These are phyloP conservation scores for Piscicola geometra DNA, from an alignment of 2,888 invertebrate species.

Conservation along the genomic window DNA sequence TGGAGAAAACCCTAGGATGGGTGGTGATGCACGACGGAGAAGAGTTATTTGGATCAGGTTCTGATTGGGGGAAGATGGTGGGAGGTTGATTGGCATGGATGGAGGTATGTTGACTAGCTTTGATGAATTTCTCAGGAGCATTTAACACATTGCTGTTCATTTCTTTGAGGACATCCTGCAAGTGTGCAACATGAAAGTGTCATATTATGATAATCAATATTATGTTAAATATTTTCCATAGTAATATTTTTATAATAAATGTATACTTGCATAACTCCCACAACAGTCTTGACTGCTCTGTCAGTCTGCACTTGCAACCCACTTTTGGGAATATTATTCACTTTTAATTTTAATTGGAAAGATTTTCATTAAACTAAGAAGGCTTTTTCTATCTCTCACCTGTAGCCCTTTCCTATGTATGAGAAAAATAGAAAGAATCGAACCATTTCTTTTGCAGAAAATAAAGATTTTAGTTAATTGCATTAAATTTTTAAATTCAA, in stretches of 20 bases:
- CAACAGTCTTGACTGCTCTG: conserved; percentile 35
- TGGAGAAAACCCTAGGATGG: neutral
- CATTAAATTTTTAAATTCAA: neutral
- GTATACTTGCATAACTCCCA: conserved; percentile 32
- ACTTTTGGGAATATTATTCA: conserved; percentile 13
- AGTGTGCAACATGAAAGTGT: neutral
- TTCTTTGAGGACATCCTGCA: neutral
- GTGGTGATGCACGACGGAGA: neutral
- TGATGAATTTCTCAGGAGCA: neutral
- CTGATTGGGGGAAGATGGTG: neutral
- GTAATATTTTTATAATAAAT: neutral
- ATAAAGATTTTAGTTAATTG: neutral
- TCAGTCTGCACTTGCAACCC: conserved; percentile 33
- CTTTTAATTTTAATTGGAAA: neutral
- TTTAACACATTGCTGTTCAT: neutral
- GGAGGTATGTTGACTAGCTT: neutral
- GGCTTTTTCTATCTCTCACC: too few relatives aligned
- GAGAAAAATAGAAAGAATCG: conserved; percentile 29
- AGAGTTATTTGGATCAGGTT: neutral
- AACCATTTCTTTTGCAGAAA: conserved; percentile 15
- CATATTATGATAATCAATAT: neutral
- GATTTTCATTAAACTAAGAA: too few relatives aligned
- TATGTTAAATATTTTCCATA: neutral
- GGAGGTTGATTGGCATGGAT: neutral
- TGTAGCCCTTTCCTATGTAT: conserved; percentile 17